Conservation (phyloP, 2,888 invertebrate genomes). For the Eubasilissa splendida region DNA sequence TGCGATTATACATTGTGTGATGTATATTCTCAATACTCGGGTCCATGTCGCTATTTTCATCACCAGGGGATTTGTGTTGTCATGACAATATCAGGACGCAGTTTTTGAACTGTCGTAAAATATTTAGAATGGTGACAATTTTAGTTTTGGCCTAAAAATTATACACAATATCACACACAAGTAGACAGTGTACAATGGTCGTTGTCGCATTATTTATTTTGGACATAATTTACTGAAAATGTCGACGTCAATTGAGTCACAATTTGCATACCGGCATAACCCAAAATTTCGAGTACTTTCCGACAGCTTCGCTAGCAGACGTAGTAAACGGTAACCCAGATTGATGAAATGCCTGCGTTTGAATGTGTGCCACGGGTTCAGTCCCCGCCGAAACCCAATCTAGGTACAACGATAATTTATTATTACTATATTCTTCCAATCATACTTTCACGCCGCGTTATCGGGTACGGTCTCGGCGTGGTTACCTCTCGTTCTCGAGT, state of each 20-base stretch:
- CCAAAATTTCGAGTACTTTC: constrained; percentile 11
- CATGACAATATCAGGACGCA: too few relatives aligned
- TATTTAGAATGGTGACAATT: too few relatives aligned
- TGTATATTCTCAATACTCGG: too few relatives aligned
- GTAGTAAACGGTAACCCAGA: constrained; percentile 46
- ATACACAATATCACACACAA: too few relatives aligned
- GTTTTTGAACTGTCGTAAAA: too few relatives aligned
- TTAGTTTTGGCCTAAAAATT: too few relatives aligned
- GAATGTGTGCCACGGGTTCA: constrained; percentile 52
- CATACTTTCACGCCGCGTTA: constrained; percentile 51
- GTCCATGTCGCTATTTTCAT: too few relatives aligned
- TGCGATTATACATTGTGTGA: too few relatives aligned
- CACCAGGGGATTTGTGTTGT: too few relatives aligned
- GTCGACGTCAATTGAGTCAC: constrained; percentile 8
- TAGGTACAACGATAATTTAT: constrained; percentile 39
- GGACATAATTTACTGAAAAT: constrained; percentile 1
- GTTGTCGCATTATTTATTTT: not conserved
- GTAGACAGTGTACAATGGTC: too few relatives aligned
- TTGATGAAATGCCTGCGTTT: constrained; percentile 28
- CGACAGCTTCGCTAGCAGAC: not conserved
- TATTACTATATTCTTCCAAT: constrained; percentile 40
- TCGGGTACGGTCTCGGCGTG: not conserved
- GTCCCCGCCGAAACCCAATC: constrained; percentile 42
- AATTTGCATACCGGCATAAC: constrained; percentile 22
- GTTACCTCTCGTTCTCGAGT: not conserved